These are phyloP conservation scores for Eubucco bourcierii DNA, from an alignment of 2,113 vertebrate species.

Conservation along the genomic window DNA sequence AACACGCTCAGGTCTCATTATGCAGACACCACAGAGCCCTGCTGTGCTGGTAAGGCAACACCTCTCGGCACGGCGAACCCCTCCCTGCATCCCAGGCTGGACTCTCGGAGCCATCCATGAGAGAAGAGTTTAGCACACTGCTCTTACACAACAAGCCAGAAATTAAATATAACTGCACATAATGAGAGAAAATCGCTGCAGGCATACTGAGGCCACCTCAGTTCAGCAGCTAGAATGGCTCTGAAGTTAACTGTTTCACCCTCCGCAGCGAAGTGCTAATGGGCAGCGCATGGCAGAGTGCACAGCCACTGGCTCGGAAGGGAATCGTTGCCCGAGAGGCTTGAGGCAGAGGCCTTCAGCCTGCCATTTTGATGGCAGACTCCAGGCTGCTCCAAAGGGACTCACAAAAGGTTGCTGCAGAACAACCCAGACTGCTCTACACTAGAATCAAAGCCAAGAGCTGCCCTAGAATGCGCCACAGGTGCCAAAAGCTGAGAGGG, in stretches of 20 bases:
- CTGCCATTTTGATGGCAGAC: slow-evolving; percentile 24
- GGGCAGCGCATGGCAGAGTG: slow-evolving; percentile 43
- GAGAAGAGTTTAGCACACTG: slow-evolving; percentile 3
- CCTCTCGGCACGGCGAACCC: no score
- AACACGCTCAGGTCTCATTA: background rate
- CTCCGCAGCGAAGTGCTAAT: slow-evolving; percentile 30
- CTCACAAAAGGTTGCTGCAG: slow-evolving; percentile 2
- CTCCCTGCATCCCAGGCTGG: background rate
- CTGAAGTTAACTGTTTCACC: slow-evolving; percentile 35
- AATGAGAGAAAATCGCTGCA: background rate
- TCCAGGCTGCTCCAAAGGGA: background rate
- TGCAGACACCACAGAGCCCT: no score
- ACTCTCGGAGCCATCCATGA: slow-evolving; percentile 1
- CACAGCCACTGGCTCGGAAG: slow-evolving; percentile 50
- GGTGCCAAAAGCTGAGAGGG: background rate
- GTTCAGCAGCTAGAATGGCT: slow-evolving; percentile 50
- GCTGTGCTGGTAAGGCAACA: no score
- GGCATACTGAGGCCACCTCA: slow-evolving; percentile 50
- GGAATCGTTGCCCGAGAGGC: slow-evolving; percentile 46
- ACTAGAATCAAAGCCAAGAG: background rate
- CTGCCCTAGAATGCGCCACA: background rate
- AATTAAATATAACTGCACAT: slow-evolving; percentile 37
- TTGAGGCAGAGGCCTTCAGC: background rate
- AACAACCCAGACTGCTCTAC: background rate
- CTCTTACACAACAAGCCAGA: slow-evolving; percentile 40